A percentile compares a stretch with the other conserved stretches of the same genome.
phyloP scores from a whole-genome alignment of 2,113 vertebrate genomes.

The Melanocharis versteri region DNA sequence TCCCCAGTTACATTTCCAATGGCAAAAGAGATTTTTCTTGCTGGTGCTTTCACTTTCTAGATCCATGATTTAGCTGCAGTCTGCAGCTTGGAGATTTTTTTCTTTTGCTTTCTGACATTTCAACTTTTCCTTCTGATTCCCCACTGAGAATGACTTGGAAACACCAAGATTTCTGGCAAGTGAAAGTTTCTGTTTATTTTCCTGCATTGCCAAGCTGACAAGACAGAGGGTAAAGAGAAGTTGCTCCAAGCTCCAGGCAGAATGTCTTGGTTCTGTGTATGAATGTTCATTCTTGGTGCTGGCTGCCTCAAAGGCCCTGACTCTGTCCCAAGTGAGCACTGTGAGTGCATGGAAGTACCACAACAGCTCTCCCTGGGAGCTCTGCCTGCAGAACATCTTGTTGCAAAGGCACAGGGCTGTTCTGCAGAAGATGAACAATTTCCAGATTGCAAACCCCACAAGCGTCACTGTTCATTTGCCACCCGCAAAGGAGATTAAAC shows the following conservation, averaged over 20 bases:
- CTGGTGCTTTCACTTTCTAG: background rate
- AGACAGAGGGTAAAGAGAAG: background rate
- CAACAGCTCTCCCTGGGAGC: background rate
- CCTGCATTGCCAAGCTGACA: background rate
- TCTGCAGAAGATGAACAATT: background rate
- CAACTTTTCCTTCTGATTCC: background rate
- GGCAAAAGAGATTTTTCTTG: background rate
- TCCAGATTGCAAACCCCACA: background rate
- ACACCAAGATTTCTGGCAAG: background rate
- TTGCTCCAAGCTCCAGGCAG: background rate
- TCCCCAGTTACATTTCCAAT: background rate
- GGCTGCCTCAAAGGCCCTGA: background rate
- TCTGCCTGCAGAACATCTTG: background rate
- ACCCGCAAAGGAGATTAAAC: background rate
- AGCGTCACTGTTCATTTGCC: background rate
- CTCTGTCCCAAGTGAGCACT: background rate
- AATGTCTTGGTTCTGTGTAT: background rate
- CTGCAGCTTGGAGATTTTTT: background rate
- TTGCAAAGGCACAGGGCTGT: background rate
- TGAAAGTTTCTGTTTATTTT: background rate
- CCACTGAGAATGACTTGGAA: background rate
- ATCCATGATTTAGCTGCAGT: background rate
- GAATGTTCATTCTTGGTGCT: background rate
- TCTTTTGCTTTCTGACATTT: background rate
- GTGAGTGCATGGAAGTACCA: accelerated